Conservation (phyloP, 2,888 invertebrate genomes). For the Xestoiulus laeticollis region DNA sequence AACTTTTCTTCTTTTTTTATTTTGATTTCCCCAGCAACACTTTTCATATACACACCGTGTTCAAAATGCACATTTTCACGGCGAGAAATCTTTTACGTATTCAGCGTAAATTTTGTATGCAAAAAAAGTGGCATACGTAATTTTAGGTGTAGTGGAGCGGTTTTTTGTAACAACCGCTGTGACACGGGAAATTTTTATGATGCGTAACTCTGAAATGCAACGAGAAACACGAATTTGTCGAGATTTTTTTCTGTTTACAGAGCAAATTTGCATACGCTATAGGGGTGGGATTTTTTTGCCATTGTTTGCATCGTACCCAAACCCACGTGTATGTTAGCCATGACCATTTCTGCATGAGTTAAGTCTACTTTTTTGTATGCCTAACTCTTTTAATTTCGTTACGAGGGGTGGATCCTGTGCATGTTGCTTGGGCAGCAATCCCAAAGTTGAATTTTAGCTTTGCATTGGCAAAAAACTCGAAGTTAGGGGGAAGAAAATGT, state of each 20-base stretch:
- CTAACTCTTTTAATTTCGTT: neutral
- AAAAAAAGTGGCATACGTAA: slow-evolving; percentile 9
- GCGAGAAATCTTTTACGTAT: neutral
- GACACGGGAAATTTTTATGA: slow-evolving; percentile 8
- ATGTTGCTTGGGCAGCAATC: neutral
- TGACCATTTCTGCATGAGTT: slow-evolving; percentile 22
- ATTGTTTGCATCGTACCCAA: neutral
- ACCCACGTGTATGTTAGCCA: neutral
- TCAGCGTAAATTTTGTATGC: neutral
- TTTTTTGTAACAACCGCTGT: slow-evolving; percentile 31
- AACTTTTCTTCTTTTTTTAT: neutral
- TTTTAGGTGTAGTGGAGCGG: slow-evolving; percentile 5
- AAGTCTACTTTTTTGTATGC: neutral
- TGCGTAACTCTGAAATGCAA: slow-evolving; percentile 30
- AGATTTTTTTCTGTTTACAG: neutral
- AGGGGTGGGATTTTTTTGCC: neutral
- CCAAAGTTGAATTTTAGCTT: neutral
- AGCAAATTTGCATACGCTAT: slow-evolving; percentile 18
- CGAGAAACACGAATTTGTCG: neutral
- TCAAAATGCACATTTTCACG: neutral
- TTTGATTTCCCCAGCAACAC: neutral
- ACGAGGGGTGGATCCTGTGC: neutral
- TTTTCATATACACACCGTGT: neutral
- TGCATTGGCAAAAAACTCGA: neutral
- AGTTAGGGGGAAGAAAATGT: neutral